Percentiles rank a stretch among this genome's conserved stretches.
These are phyloP conservation scores for Helleia helle DNA, from an alignment of 2,888 invertebrate species.

Conservation along the genomic window DNA sequence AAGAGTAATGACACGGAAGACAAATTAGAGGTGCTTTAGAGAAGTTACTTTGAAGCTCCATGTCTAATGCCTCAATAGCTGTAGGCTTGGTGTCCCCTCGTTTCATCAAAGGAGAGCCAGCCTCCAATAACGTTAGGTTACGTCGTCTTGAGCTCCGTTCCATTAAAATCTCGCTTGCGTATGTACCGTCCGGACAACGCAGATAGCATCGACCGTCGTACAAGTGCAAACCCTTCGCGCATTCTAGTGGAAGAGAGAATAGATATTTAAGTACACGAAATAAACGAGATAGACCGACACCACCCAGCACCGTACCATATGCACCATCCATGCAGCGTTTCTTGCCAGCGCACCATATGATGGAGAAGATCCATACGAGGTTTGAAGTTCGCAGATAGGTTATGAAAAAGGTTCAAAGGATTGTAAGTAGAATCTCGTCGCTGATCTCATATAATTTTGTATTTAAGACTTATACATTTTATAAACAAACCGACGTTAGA, in stretches of 20 bases:
- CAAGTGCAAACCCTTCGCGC: constrained; percentile 75
- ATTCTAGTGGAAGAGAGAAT: constrained; percentile 77
- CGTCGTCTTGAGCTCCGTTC: constrained; percentile 54
- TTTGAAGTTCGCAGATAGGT: constrained; percentile 38
- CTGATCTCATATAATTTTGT: constrained; percentile 71
- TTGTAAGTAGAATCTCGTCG: constrained; percentile 60
- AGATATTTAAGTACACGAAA: constrained; percentile 42
- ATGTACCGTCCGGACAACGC: constrained; percentile 72
- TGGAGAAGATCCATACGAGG: constrained; percentile 42
- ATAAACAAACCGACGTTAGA: constrained; percentile 36
- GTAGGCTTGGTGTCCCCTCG: constrained; percentile 34
- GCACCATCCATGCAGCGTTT: constrained; percentile 64
- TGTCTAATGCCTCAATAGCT: constrained; percentile 49
- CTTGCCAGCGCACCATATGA: constrained; percentile 46
- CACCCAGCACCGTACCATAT: constrained; percentile 60
- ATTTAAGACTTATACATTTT: constrained; percentile 19
- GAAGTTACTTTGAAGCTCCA: constrained; percentile 35
- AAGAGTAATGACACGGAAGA: constrained; percentile 83
- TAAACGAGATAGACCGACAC: constrained; percentile 43
- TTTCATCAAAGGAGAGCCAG: constrained; percentile 33
- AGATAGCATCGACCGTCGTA: constrained; percentile 75
- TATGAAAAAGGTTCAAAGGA: constrained; percentile 27
- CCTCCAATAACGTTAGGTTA: constrained; percentile 50
- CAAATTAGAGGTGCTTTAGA: constrained; percentile 62
- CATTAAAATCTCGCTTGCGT: constrained; percentile 52